Evolutionary conservation across 2,888 invertebrate species (phyloP), one percentile per base, ranked within the genome.

Genomic region (Smittia sp.): DNA sequence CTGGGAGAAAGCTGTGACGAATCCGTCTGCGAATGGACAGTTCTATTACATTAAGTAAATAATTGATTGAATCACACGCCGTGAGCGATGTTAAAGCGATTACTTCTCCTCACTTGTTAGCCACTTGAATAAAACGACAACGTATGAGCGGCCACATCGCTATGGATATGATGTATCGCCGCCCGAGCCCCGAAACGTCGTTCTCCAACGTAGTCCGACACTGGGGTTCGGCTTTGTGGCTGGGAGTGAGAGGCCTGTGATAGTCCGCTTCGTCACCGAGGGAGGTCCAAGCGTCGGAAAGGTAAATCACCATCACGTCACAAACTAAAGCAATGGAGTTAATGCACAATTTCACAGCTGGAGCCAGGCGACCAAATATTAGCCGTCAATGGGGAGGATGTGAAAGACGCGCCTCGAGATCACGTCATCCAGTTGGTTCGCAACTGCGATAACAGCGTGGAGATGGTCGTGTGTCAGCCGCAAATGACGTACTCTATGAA

Each of bases 211-310:
- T 58, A 90, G 93, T 77, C 85, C 90, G 0, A 89, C 91, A 74
- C 86, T 94, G 75, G 96, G 96, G 0, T 96, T 96, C 80, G 96
- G 96, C 1, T 96, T 96, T 82, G 96, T 96, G n/a, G 96, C 96
- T 0, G 96, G 96, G 13, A 94, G 94, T 41, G 95, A 96, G 81
- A 89, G 90, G 78, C 96, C 96, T 0, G 96, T 96, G 67, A 90
- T 96, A 74, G 95, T 96, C 24, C 87, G 96, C 75, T 93, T 92
- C 79, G 92, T 93, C 15, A 92, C 92, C 0, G 92, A 92, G 83
- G 94, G 93, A 79, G 96, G 96, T 11, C 96, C 96, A 1, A 95
- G 95, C 80, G 93, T 93, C 75, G 91, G 92, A 74, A 93, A 93
- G 85, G 88, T 88, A 78, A 80, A 69, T 27, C 54, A 67, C 13